Evolutionary conservation across 2,888 invertebrate species (phyloP).

Genomic region (Hydropsyche betteni): DNA sequence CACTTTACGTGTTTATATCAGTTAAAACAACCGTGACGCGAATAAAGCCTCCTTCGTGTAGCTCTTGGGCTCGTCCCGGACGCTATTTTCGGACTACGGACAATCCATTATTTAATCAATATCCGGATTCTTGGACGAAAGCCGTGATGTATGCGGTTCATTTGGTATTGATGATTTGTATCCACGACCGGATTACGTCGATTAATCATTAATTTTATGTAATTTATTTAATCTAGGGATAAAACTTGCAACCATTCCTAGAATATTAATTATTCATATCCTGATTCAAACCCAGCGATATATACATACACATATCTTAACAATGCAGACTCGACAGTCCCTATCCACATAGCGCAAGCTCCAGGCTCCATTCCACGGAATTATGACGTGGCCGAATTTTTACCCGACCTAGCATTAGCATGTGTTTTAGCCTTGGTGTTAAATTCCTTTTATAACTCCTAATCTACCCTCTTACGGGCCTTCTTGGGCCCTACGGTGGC

Average conservation of each 20-base stretch:
- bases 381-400: constrained; percentile 29
- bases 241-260: no score
- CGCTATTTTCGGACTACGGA: constrained; percentile 1
- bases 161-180: background rate
- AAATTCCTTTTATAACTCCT: constrained; percentile 47
- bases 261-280: no score
- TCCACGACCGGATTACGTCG: no score
- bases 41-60: constrained; percentile 14
- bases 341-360: background rate
- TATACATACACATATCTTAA: no score
- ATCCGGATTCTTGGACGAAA: background rate
- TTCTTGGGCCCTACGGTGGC: constrained; percentile 36
- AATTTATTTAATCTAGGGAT: no score
- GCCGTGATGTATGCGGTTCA: background rate
- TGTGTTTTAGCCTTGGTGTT: constrained; percentile 47
- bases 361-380: background rate
- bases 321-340: no score
- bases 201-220: no score
- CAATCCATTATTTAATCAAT: constrained; percentile 10
- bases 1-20: constrained; percentile 31
- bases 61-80: no score
- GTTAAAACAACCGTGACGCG: constrained; percentile 32
- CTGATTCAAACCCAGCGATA: background rate
- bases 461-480: constrained; percentile 45
- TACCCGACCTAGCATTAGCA: constrained; percentile 45